Base-by-base conservation (phyloP, 2,888 invertebrate species). In the Chalcosyrphus nemorum region DNA sequence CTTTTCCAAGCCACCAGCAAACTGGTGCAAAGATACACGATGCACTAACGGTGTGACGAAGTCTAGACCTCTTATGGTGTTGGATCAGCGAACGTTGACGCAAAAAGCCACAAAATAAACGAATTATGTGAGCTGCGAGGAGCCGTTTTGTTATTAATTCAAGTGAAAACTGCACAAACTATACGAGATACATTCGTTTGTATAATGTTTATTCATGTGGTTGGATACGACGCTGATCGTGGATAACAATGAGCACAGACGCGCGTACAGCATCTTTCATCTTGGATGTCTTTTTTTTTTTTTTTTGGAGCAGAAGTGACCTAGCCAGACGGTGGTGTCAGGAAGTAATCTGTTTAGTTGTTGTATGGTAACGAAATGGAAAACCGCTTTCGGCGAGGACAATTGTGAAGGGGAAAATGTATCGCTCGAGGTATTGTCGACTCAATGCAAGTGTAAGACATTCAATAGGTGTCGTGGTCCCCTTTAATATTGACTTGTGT, bases 261-360 rank as follows among this genome's bases (percentile, higher is more conserved):
- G 21, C 38, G n/a, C n/a, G n/a, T n/a, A 4, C 54, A 68, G 57
- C 68, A 59, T 54, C 72, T 54, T 63, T 19, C 32, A 13, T 54
- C 41, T 54, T 41, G 15, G 54, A 27, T 45, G 57, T 59, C n/a
- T n/a, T n/a, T n/a, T n/a, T n/a, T n/a, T n/a, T n/a, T n/a, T n/a
- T n/a, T n/a, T n/a, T n/a, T n/a, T n/a, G n/a, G n/a, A n/a, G n/a
- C n/a, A n/a, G n/a, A 66, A 56, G 56, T 38, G 59, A 74, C 52
- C 74, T 47, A 72, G 43, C 52, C 72, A 59, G 63, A 57, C 32
- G n/a, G n/a, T n/a, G 24, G 74, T 59, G 65, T 61, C 68, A 71
- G 81, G 81, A 81, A 81, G 71, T 77, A 54, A 66, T 81, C 71
- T 50, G 32, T 76, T 76, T 81, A 29, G 71, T 52, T 71, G 77